These are phyloP conservation scores for Rana temporaria DNA, from an alignment of 2,113 vertebrate genomes.

Conservation along the genomic window DNA sequence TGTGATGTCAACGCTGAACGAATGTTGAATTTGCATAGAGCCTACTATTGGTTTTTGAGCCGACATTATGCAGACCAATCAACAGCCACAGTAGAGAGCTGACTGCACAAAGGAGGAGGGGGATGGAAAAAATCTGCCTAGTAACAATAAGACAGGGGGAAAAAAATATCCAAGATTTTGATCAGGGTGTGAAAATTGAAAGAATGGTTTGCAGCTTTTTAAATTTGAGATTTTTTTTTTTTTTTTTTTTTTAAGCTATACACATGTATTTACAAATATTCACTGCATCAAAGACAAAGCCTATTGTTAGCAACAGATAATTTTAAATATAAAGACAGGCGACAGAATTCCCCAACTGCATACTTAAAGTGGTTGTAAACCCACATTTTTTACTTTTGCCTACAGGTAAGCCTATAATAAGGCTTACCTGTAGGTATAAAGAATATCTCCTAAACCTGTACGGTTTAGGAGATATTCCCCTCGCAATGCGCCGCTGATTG, in stretches of 20 bases:
- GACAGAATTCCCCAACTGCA: too few species aligned
- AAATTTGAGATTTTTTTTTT: not conserved
- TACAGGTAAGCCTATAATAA: too few species aligned
- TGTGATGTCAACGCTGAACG: not conserved
- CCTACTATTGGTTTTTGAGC: slow-evolving; percentile 67
- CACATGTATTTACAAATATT: not conserved
- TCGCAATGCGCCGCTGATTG: too few species aligned
- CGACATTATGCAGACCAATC: slow-evolving; percentile 61
- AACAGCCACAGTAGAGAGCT: slow-evolving; percentile 47
- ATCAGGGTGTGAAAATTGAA: slow-evolving; percentile 41
- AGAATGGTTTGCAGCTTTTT: not conserved
- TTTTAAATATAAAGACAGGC: too few species aligned
- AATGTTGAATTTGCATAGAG: slow-evolving; percentile 63
- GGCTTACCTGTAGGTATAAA: too few species aligned
- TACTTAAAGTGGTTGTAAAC: too few species aligned
- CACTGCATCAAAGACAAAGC: too few species aligned
- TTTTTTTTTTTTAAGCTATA: not conserved
- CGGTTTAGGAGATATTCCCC: too few species aligned
- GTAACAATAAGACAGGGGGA: slow-evolving; percentile 72
- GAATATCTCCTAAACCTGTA: too few species aligned
- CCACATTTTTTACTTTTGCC: too few species aligned
- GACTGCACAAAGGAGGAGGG: slow-evolving; percentile 52
- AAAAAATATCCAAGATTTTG: not conserved
- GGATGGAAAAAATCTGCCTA: slow-evolving; percentile 62
- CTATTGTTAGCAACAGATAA: too few species aligned